phyloP scores from a whole-genome alignment of 2,888 invertebrate species.

The Dendrolimus houi region DNA sequence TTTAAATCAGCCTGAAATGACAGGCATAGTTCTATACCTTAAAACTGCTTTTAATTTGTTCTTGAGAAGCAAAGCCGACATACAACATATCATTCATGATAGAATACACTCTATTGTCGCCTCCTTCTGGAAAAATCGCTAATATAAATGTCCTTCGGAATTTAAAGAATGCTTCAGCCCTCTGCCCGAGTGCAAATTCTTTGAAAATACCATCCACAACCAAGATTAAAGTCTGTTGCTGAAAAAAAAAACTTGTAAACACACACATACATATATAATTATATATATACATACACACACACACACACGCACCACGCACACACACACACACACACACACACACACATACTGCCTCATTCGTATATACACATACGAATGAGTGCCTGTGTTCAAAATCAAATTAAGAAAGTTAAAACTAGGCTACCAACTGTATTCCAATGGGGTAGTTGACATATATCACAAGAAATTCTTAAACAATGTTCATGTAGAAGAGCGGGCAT shows the following conservation, averaged over 20 bases:
- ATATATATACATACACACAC: no score
- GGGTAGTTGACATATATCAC: no score
- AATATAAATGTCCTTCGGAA: slow-evolving; percentile 54
- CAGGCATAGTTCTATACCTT: slow-evolving; percentile 25
- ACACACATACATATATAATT: no score
- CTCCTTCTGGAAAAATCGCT: slow-evolving; percentile 9
- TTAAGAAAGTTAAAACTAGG: no score
- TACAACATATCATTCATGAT: slow-evolving; percentile 44
- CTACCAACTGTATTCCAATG: no score
- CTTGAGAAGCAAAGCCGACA: slow-evolving; percentile 27
- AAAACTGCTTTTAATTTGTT: slow-evolving; percentile 36
- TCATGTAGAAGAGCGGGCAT: no score
- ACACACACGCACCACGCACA: no score
- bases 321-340: no score
- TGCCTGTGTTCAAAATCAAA: no score
- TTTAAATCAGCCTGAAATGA: neutral
- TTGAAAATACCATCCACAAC: slow-evolving; percentile 49
- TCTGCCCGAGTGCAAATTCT: slow-evolving; percentile 16
- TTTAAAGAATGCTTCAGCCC: slow-evolving; percentile 19
- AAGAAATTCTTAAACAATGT: no score
- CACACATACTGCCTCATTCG: no score
- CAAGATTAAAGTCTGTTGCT: slow-evolving; percentile 35
- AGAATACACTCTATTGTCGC: slow-evolving; percentile 21
- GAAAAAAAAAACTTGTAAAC: slow-evolving; percentile 15
- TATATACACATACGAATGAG: no score